Percentiles rank a stretch among this genome's conserved stretches.
Evolutionary conservation across 1,140 invertebrate species (phyloP).

Genomic region (Hypothenemus hampei): DNA sequence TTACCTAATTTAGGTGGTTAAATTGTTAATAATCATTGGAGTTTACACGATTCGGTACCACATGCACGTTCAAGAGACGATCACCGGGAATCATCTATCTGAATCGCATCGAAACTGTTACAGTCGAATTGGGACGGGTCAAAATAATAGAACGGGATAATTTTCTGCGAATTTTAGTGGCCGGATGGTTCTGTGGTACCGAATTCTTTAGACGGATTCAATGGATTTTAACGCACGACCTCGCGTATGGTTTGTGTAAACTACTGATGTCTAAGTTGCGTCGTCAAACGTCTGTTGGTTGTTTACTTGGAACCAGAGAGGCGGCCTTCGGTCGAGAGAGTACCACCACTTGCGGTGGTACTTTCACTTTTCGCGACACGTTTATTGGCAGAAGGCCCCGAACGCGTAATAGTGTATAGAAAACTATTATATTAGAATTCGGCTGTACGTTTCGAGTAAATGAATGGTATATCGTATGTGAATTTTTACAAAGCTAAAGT

Average conservation of each 20-base stretch:
- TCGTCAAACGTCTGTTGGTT: constrained; percentile 10
- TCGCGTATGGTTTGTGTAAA: constrained; percentile 20
- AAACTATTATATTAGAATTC: background rate
- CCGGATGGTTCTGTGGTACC: background rate
- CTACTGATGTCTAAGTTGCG: constrained; percentile 15
- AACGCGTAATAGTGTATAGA: background rate
- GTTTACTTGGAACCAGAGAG: constrained; percentile 11
- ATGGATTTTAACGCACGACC: constrained; percentile 12
- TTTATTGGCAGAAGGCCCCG: background rate
- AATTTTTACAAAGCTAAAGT: too few species aligned
- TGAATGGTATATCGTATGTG: too few species aligned
- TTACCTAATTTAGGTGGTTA: constrained; percentile 11
- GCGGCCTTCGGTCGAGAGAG: constrained; percentile 19
- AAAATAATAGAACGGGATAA: constrained; percentile 5
- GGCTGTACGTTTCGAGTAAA: background rate
- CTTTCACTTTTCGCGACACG: constrained; percentile 17
- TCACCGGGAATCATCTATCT: background rate
- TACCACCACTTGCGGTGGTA: constrained; percentile 9
- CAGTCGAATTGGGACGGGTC: background rate
- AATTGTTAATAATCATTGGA: constrained; percentile 10
- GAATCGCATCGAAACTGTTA: background rate
- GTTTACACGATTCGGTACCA: constrained; percentile 13
- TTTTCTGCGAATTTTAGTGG: constrained; percentile 6
- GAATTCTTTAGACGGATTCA: constrained; percentile 1
- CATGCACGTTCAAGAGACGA: constrained; percentile 15